Evolutionary conservation across 2,113 vertebrate species (phyloP).

Genomic region (Larimichthys crocea): DNA sequence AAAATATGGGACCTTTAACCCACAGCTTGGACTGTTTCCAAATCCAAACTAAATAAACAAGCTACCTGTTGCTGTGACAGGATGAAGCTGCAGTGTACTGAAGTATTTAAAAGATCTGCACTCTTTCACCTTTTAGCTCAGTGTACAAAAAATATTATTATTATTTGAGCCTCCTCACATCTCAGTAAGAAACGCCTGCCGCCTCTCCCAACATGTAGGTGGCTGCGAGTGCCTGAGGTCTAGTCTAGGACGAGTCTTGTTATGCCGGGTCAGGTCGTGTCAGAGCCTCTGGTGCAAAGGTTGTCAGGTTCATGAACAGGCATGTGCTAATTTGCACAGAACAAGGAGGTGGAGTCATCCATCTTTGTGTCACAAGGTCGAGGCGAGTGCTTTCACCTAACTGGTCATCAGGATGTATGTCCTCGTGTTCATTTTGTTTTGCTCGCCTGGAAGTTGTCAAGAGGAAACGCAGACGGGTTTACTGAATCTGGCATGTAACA

Average conservation of each 20-base stretch:
- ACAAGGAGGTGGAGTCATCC: not conserved
- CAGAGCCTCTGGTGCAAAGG: not conserved
- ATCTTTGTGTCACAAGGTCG: not conserved
- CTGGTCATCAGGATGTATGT: not conserved
- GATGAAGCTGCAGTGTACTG: too few relatives aligned
- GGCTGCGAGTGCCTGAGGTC: not conserved
- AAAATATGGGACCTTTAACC: not conserved
- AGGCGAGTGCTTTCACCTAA: not conserved
- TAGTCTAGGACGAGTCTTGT: not conserved
- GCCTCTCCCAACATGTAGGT: not conserved
- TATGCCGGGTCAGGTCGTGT: constrained; percentile 14
- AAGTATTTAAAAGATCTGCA: not conserved
- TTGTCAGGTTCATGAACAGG: constrained; percentile 18
- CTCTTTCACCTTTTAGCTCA: not conserved
- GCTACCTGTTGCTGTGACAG: too few relatives aligned
- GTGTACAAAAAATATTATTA: not conserved
- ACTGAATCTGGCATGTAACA: not conserved
- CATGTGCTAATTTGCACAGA: not conserved
- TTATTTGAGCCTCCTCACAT: not conserved
- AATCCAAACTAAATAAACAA: too few relatives aligned
- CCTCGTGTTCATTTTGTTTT: not conserved
- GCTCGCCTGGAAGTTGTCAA: not conserved
- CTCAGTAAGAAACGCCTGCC: not conserved
- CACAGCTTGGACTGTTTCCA: not conserved
- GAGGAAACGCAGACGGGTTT: not conserved